Evolutionary conservation across 2,888 invertebrate genomes (phyloP), one percentile per base, ranked within the genome.

Genomic region (Dryobota labecula): DNA sequence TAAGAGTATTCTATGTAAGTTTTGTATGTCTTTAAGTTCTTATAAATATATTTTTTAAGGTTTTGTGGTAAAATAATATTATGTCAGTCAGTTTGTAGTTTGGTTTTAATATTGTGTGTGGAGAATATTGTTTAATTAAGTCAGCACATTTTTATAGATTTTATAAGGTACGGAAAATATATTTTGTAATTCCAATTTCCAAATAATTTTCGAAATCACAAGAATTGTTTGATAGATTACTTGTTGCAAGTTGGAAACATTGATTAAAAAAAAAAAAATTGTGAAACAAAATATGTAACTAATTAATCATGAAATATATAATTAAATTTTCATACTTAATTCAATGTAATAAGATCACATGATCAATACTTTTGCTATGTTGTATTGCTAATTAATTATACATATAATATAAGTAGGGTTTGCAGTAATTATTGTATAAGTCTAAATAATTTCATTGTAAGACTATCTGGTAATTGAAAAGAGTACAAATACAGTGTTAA

Each of bases 401-500:
- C 7, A 38, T 69, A 20, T 41, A 66, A 45, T 45, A 11, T 70
- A 27, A 15, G 20, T 65, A 33, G 7, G 65, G 54, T 67, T 60
- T 36, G n/a, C 47, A 41, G 51, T 45, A 30, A 57, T 57, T 78
- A 51, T 76, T 5, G 36, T 65, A 4, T 69, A 65, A 63, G 38
- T 67, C 49, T 70, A 58, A 70, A 36, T 58, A 66, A 64, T 70
- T 27, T 63, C 30, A 70, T 24, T 70, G 8, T 78, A 61, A 76
- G 49, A 43, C 18, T 71, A 43, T 73, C 78, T 74, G 49, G 56
- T 82, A 70, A 74, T 78, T 76, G 76, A 79, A 82, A 84, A 83
- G 61, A 89, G 88, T 89, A 89, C 89, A 89, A 89, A 89, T 76
- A 49, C 85, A 85, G 78, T 43, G 18, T 67, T 85, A 79, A 80